Conservation (phyloP, 1,140 invertebrate species). For the Drosophila serrata region DNA sequence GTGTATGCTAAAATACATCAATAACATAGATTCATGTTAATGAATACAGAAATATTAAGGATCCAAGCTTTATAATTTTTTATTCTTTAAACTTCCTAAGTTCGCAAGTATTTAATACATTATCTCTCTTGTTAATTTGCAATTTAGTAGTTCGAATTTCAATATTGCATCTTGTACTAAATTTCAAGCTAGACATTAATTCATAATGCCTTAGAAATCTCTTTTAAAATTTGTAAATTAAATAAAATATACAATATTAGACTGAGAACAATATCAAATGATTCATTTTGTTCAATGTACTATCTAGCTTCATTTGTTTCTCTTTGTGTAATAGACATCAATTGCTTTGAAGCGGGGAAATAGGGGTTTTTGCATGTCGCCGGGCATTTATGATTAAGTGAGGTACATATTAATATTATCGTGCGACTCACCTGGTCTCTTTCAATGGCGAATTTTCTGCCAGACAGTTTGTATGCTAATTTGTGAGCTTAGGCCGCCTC, state of each 20-base stretch:
- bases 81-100: background rate
- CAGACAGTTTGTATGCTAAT: slow-evolving; percentile 84
- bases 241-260: background rate
- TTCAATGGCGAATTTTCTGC: slow-evolving; percentile 61
- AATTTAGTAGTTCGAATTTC: background rate
- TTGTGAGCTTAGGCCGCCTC: slow-evolving; percentile 60
- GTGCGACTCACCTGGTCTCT: slow-evolving; percentile 73
- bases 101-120: background rate
- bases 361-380: slow-evolving; percentile 64
- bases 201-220: too few relatives aligned
- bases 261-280: background rate
- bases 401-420: slow-evolving; percentile 73
- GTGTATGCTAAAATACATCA: background rate
- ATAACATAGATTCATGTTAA: background rate
- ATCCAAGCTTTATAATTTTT: too few relatives aligned
- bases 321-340: slow-evolving; percentile 20
- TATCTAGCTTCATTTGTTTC: background rate
- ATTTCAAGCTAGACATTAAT: too few relatives aligned
- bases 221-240: too few relatives aligned
- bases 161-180: too few relatives aligned
- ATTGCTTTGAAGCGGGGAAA: slow-evolving; percentile 3
- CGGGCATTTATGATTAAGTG: slow-evolving; percentile 82
- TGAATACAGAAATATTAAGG: background rate
- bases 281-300: background rate
- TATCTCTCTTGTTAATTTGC: background rate